These are phyloP conservation scores for Amblyopsis rosae DNA, from an alignment of 2,113 vertebrate genomes.

Conservation along the genomic window DNA sequence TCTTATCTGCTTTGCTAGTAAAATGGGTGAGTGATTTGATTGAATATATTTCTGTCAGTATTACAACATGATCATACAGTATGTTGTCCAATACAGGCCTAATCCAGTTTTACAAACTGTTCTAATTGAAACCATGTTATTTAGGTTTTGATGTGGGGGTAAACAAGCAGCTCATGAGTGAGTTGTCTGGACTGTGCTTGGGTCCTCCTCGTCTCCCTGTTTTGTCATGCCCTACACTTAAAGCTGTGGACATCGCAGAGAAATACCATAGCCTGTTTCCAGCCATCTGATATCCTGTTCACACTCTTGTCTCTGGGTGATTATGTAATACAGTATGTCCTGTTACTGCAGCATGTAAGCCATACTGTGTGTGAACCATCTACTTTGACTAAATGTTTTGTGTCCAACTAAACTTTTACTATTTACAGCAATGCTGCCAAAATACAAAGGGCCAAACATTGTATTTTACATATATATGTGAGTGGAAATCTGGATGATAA, in stretches of 20 bases:
- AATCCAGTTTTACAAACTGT: background rate
- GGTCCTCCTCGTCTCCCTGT: constrained; percentile 91
- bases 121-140: background rate
- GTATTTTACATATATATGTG: background rate
- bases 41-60: no score
- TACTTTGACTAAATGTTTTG: no score
- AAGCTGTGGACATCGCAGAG: constrained; percentile 58
- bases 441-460: background rate
- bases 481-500: background rate
- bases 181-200: constrained; percentile 86
- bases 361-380: no score
- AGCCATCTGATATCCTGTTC: background rate
- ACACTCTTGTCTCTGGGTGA: background rate
- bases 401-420: background rate
- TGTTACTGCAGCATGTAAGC: background rate
- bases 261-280: constrained; percentile 74
- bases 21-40: constrained; percentile 61
- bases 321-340: background rate
- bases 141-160: constrained; percentile 88
- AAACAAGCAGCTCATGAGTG: constrained; percentile 89
- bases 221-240: constrained; percentile 63
- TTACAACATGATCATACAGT: no score
- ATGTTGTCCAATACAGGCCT: background rate
- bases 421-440: no score
- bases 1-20: constrained; percentile 59